phyloP scores from a whole-genome alignment of 1,140 invertebrate genomes.

The Leguminivora glycinivorella region DNA sequence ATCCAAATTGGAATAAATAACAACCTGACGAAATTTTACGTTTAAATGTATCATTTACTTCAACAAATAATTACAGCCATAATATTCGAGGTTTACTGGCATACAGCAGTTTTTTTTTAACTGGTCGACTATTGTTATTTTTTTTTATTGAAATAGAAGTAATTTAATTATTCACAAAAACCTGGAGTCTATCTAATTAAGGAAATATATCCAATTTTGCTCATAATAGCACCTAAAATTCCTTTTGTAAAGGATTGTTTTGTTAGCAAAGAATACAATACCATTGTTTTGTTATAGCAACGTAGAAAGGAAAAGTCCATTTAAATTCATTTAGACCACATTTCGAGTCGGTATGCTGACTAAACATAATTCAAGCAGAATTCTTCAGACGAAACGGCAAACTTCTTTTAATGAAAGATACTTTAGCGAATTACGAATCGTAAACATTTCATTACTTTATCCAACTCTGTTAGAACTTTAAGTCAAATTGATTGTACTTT shows the following conservation, averaged over 20 bases:
- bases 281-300: not conserved
- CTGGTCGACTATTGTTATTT: too few species aligned
- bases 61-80: too few species aligned
- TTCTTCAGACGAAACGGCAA: not conserved
- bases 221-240: not conserved
- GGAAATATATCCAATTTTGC: too few species aligned
- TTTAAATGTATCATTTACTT: too few species aligned
- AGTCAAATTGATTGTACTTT: not conserved
- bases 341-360: not conserved
- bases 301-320: not conserved
- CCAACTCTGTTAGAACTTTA: not conserved
- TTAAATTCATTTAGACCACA: not conserved
- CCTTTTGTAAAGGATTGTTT: not conserved
- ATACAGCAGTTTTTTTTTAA: too few species aligned
- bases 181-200: too few species aligned
- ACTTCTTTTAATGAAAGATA: not conserved
- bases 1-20: too few species aligned
- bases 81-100: too few species aligned
- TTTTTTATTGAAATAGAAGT: too few species aligned
- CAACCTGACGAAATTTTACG: too few species aligned
- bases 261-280: conserved; percentile 9
- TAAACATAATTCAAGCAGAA: conserved; percentile 14
- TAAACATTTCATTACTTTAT: conserved; percentile 10
- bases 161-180: too few species aligned
- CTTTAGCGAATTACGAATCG: conserved; percentile 8